Evolutionary conservation across 2,888 invertebrate species (phyloP).

Genomic region (Abrostola tripartita): DNA sequence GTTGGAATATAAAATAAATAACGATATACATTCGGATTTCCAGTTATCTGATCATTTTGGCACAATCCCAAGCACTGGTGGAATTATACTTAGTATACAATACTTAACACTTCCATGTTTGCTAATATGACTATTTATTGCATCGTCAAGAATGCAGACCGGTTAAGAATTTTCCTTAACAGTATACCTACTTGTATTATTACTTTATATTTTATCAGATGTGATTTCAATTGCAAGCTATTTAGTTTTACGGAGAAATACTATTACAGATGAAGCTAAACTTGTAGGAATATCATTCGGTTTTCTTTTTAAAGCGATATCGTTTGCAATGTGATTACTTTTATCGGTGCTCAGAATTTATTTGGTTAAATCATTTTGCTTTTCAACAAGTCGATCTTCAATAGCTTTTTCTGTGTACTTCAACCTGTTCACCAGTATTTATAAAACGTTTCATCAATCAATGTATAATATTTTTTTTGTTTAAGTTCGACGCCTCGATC

Average conservation of each 20-base stretch:
- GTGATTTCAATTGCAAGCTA: slow-evolving; percentile 43
- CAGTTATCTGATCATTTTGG: slow-evolving; percentile 82
- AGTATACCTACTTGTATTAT: slow-evolving; percentile 40
- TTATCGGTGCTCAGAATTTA: slow-evolving; percentile 42
- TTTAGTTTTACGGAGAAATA: slow-evolving; percentile 49
- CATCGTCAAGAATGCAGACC: slow-evolving; percentile 21
- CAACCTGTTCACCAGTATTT: slow-evolving; percentile 15
- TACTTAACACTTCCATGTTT: slow-evolving; percentile 61
- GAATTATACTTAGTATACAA: slow-evolving; percentile 63
- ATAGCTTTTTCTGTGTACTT: slow-evolving; percentile 25
- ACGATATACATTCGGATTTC: slow-evolving; percentile 69
- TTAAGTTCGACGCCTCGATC: slow-evolving; percentile 26
- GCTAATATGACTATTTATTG: slow-evolving; percentile 32
- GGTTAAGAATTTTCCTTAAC: slow-evolving; percentile 14
- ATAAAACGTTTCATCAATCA: slow-evolving; percentile 26
- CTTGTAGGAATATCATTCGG: slow-evolving; percentile 42
- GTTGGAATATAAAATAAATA: slow-evolving; percentile 73
- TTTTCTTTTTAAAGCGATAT: slow-evolving; percentile 45
- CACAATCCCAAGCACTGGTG: slow-evolving; percentile 74
- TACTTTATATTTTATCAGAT: slow-evolving; percentile 46
- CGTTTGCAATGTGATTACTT: slow-evolving; percentile 46
- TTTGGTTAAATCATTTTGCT: slow-evolving; percentile 23
- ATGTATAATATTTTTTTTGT: slow-evolving; percentile 42
- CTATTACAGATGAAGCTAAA: slow-evolving; percentile 48
- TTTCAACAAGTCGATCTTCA: slow-evolving; percentile 17